A percentile compares a stretch with the other conserved stretches of the same genome.
These are phyloP conservation scores for Apamea sordens DNA, from an alignment of 2,888 invertebrate species.

Conservation along the genomic window DNA sequence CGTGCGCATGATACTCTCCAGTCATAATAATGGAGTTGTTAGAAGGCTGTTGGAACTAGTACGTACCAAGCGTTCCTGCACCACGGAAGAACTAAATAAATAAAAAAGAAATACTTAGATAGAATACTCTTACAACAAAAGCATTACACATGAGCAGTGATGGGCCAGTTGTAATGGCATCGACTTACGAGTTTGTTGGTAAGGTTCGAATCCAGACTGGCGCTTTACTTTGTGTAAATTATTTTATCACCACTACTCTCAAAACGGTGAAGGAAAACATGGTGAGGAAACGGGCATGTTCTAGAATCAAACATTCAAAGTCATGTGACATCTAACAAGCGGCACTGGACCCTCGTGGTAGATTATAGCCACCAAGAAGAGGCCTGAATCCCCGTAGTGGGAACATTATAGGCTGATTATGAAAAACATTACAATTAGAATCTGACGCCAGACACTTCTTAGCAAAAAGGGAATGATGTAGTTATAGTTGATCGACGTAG, in stretches of 20 bases:
- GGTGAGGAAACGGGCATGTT: no score
- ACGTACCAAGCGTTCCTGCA: neutral
- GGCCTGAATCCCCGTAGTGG: no score
- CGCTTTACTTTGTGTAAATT: neutral
- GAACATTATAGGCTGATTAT: neutral
- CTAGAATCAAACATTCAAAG: no score
- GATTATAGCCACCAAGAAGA: no score
- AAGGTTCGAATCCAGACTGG: neutral
- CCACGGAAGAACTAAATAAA: no score
- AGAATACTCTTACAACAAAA: neutral
- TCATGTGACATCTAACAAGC: no score
- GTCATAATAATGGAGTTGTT: conserved; percentile 14
- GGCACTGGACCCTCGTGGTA: no score
- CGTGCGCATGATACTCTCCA: neutral
- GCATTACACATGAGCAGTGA: no score
- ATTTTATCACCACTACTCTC: neutral
- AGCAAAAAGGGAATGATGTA: no score
- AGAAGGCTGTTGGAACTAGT: neutral
- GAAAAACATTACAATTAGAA: neutral
- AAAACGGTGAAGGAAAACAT: no score
- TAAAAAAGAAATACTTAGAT: neutral
- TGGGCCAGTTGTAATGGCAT: no score
- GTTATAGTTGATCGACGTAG: no score
- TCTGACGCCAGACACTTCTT: neutral
- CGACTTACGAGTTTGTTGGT: neutral